Percentiles rank a stretch among this genome's conserved stretches.
These are phyloP conservation scores for Abrostola tripartita DNA, from an alignment of 2,888 invertebrate species.

Conservation along the genomic window DNA sequence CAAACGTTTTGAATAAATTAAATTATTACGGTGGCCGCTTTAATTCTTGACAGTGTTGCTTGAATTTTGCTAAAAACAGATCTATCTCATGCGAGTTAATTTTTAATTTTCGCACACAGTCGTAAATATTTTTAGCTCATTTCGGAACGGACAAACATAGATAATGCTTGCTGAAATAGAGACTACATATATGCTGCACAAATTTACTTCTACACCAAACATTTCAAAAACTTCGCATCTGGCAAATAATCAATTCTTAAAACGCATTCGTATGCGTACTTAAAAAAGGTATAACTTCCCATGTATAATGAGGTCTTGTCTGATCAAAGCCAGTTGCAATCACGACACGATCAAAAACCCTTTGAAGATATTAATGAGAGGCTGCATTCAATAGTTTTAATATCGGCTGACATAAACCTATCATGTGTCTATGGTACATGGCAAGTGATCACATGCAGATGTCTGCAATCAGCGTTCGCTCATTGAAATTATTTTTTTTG, in stretches of 20 bases:
- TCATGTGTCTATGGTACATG: slow-evolving; percentile 27
- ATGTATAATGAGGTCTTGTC: slow-evolving; percentile 30
- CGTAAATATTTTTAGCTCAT: too few species aligned
- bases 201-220: neutral
- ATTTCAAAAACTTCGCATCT: neutral
- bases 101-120: too few species aligned
- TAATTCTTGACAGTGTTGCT: too few species aligned
- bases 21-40: too few species aligned
- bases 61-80: too few species aligned
- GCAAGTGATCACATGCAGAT: slow-evolving; percentile 19
- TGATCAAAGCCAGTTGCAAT: slow-evolving; percentile 40
- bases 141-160: too few species aligned
- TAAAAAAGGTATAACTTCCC: slow-evolving; percentile 14
- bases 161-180: too few species aligned
- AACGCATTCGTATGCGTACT: too few species aligned
- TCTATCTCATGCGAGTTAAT: too few species aligned
- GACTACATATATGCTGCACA: too few species aligned
- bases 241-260: too few species aligned
- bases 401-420: slow-evolving; percentile 19
- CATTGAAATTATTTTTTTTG: slow-evolving; percentile 30
- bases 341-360: slow-evolving; percentile 35
- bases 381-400: slow-evolving; percentile 30
- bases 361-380: slow-evolving; percentile 51
- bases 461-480: slow-evolving; percentile 23
- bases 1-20: too few species aligned